phyloP scores from a whole-genome alignment of 2,113 vertebrate genomes.

The Urocitellus parryii region DNA sequence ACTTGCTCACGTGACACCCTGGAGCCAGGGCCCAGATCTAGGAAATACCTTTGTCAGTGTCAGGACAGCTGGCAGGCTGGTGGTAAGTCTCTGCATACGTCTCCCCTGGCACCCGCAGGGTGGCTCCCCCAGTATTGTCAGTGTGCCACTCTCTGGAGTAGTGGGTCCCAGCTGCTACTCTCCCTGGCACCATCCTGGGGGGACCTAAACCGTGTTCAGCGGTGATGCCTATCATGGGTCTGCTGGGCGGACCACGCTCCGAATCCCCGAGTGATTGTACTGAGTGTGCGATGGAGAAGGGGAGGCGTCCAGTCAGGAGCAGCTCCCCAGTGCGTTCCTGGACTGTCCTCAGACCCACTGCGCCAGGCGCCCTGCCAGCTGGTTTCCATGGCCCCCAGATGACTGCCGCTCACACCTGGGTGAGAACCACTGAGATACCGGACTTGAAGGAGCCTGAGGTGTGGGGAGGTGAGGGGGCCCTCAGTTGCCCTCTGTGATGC shows the following conservation, averaged over 20 bases:
- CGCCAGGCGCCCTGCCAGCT: too few species aligned
- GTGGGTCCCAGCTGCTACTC: neutral
- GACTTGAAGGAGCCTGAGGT: neutral
- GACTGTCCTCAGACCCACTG: neutral
- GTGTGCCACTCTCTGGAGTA: neutral
- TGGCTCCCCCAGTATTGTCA: constrained; percentile 45
- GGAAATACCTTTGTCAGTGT: neutral
- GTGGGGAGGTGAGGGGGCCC: neutral
- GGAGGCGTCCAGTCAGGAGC: rapidly evolving
- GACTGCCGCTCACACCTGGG: rapidly evolving
- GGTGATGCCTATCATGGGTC: neutral
- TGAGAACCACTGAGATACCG: neutral
- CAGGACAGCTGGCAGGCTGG: neutral
- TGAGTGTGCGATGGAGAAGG: neutral
- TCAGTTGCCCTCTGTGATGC: too few species aligned
- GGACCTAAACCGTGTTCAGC: constrained; percentile 47
- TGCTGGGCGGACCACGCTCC: neutral
- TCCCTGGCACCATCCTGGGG: neutral
- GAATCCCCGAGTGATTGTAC: constrained; percentile 38
- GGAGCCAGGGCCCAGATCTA: neutral
- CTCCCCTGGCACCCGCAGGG: constrained; percentile 11
- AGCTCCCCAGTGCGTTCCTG: neutral
- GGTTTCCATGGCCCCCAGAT: rapidly evolving
- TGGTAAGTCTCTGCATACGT: neutral
- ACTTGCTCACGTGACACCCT: neutral